phyloP scores from a whole-genome alignment of 2,888 invertebrate species.

The Nomada lathburiana region DNA sequence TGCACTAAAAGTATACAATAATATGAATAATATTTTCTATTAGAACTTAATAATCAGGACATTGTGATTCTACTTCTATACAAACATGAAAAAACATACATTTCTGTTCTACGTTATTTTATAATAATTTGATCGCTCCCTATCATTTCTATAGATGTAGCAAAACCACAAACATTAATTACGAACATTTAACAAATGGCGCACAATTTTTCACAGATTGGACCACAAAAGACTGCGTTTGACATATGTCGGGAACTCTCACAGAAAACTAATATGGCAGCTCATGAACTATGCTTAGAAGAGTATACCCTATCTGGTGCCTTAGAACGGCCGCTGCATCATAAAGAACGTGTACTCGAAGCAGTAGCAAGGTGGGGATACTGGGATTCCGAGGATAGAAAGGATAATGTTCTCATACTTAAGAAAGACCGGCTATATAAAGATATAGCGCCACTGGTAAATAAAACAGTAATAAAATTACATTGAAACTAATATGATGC shows the following conservation, averaged over 20 bases:
- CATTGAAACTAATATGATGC: background rate
- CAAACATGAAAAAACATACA: too few species aligned
- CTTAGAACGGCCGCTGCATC: constrained; percentile 91
- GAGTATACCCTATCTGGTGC: constrained; percentile 92
- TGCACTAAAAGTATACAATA: too few species aligned
- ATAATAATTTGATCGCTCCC: too few species aligned
- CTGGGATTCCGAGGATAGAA: constrained; percentile 94
- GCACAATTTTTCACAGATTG: constrained; percentile 86
- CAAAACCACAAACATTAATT: background rate
- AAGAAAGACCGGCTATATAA: constrained; percentile 83
- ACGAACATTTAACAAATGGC: background rate
- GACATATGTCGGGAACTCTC: constrained; percentile 91
- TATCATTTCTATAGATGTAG: too few species aligned
- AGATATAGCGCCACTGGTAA: constrained; percentile 83
- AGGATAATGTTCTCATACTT: constrained; percentile 92
- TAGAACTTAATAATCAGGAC: too few species aligned
- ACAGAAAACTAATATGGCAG: constrained; percentile 87
- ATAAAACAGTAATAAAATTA: constrained; percentile 27
- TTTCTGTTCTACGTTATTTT: too few species aligned
- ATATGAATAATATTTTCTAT: too few species aligned
- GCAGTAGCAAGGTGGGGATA: constrained; percentile 93
- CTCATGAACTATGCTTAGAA: constrained; percentile 90
- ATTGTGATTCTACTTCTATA: too few species aligned
- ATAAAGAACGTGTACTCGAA: constrained; percentile 89
- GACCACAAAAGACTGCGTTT: constrained; percentile 91